Percentiles rank a stretch among this genome's conserved stretches.
phyloP scores from a whole-genome alignment of 1,140 invertebrate genomes.

The Neodiprion pinetum region DNA sequence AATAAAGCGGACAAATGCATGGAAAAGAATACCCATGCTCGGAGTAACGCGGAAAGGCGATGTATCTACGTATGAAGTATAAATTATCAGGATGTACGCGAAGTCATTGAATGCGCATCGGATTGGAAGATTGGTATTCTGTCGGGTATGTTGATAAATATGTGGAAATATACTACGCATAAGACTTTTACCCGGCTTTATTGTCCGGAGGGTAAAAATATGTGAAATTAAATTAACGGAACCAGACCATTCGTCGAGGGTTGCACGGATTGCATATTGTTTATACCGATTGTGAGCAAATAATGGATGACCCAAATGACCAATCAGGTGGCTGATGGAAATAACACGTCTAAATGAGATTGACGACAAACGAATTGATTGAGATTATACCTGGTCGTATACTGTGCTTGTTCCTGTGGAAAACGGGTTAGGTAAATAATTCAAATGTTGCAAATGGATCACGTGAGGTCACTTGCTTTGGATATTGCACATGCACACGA shows the following conservation, averaged over 20 bases:
- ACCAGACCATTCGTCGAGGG: too few relatives aligned
- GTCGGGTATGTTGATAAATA: too few relatives aligned
- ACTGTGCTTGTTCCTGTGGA: constrained; percentile 16
- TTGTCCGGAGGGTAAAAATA: too few relatives aligned
- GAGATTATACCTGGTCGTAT: constrained; percentile 25
- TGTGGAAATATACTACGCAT: too few relatives aligned
- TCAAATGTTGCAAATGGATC: constrained; percentile 40
- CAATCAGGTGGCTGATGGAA: constrained; percentile 29
- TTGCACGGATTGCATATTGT: neutral
- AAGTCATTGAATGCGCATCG: too few relatives aligned
- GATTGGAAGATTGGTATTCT: too few relatives aligned
- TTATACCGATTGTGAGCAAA: neutral
- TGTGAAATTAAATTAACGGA: too few relatives aligned
- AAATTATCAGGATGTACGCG: too few relatives aligned
- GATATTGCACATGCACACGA: constrained; percentile 45
- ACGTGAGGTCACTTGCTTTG: constrained; percentile 41
- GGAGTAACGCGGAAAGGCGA: too few relatives aligned
- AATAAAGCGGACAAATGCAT: neutral
- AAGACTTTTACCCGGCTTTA: too few relatives aligned
- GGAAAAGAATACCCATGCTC: too few relatives aligned
- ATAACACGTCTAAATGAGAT: constrained; percentile 18
- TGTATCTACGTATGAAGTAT: too few relatives aligned
- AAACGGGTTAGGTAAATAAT: constrained; percentile 37
- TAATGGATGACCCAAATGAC: neutral
- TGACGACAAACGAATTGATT: constrained; percentile 26